Evolutionary conservation across 2,113 vertebrate species (phyloP).

Genomic region (Platycercus adscitus): DNA sequence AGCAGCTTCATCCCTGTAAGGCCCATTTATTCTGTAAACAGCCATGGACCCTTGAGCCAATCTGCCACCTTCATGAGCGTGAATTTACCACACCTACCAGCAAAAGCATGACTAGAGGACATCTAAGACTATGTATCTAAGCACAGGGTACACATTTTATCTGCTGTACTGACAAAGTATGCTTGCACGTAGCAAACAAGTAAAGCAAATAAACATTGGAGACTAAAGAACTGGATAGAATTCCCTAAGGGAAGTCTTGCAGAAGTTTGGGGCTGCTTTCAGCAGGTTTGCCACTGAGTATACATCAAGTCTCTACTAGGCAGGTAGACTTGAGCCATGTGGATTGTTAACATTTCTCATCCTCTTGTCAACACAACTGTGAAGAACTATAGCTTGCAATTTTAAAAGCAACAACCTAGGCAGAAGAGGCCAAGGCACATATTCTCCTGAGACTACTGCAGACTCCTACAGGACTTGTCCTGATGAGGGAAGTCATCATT

Average conservation of each 20-base stretch:
- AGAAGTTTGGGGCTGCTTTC: background rate
- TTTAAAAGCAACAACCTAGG: background rate
- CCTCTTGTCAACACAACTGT: background rate
- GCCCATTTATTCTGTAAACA: background rate
- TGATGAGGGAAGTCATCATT: background rate
- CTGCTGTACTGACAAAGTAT: background rate
- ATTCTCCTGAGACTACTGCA: background rate
- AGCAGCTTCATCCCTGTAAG: background rate
- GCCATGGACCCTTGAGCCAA: background rate
- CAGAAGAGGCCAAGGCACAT: background rate
- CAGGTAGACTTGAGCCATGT: background rate
- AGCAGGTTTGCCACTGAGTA: background rate
- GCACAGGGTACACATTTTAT: background rate
- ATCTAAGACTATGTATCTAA: background rate
- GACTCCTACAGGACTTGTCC: too few species aligned
- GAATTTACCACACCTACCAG: background rate
- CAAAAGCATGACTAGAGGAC: background rate
- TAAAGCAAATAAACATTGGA: background rate
- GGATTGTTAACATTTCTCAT: background rate
- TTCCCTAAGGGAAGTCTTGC: background rate
- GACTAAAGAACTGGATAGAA: background rate
- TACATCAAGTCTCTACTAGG: too few species aligned
- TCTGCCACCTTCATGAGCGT: accelerated
- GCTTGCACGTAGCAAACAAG: background rate
- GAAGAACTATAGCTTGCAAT: background rate